phyloP scores from a whole-genome alignment of 2,888 invertebrate species.

The Mycalesis mineus region DNA sequence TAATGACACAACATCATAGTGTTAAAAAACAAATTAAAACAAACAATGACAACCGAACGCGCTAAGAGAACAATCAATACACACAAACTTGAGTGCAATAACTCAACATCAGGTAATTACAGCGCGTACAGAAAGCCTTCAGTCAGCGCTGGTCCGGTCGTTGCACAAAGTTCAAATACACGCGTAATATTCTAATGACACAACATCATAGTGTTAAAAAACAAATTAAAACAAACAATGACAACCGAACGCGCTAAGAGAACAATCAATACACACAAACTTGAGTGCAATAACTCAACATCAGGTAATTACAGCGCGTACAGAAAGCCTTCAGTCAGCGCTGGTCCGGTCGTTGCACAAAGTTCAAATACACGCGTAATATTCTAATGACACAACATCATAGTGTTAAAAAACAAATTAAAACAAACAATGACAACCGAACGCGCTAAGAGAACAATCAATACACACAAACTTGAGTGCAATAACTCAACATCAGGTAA shows the following conservation, averaged over 20 bases:
- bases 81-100: slow-evolving; percentile 30
- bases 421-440: slow-evolving; percentile 28
- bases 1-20: no score
- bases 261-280: no score
- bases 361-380: no score
- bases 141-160: slow-evolving; percentile 23
- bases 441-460: no score
- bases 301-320: slow-evolving; percentile 34
- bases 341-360: neutral
- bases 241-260: no score
- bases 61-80: no score
- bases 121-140: slow-evolving; percentile 34
- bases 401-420: no score
- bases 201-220: no score
- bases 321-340: slow-evolving; percentile 36
- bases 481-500: slow-evolving; percentile 38
- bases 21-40: no score
- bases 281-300: slow-evolving; percentile 36
- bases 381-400: no score
- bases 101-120: slow-evolving; percentile 39
- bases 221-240: slow-evolving; percentile 28
- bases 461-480: no score
- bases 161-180: neutral
- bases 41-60: slow-evolving; percentile 27
- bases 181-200: no score